Conservation (phyloP, 2,797 vertebrate genomes). For the Pseudotriccus pelzelni region DNA sequence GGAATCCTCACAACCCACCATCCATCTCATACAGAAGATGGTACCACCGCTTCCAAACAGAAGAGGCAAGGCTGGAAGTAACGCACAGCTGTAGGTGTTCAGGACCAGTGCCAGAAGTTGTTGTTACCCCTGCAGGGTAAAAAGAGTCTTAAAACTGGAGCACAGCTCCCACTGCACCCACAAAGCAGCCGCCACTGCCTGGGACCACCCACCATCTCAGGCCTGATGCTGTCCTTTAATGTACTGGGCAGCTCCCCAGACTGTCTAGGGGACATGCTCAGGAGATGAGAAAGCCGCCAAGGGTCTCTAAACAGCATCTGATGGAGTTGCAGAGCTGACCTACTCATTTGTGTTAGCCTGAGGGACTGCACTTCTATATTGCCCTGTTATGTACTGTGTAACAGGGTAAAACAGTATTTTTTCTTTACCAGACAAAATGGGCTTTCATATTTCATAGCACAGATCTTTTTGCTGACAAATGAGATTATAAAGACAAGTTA, state of each 20-base stretch:
- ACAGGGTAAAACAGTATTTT: neutral
- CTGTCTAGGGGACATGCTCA: neutral
- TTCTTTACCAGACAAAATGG: neutral
- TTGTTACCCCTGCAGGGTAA: rapidly evolving
- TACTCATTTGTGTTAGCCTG: neutral
- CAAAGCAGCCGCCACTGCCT: neutral
- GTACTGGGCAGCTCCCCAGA: neutral
- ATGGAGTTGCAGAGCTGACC: neutral
- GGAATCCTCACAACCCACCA: neutral
- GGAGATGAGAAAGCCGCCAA: neutral
- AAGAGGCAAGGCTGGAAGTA: neutral
- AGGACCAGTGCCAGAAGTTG: neutral
- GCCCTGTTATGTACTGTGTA: neutral
- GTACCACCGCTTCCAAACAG: neutral
- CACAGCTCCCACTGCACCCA: neutral
- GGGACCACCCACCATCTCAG: neutral
- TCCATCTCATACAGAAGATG: rapidly evolving
- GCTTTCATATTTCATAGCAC: neutral
- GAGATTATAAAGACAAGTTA: neutral
- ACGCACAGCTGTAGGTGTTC: neutral
- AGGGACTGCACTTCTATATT: neutral
- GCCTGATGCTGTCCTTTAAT: neutral
- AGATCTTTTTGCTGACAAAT: neutral
- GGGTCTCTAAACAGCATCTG: neutral
- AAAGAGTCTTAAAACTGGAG: neutral